A percentile compares a stretch with the other conserved stretches of the same genome.
Conservation (phyloP, 2,888 invertebrate genomes). For the Dromius quadrimaculatus region DNA sequence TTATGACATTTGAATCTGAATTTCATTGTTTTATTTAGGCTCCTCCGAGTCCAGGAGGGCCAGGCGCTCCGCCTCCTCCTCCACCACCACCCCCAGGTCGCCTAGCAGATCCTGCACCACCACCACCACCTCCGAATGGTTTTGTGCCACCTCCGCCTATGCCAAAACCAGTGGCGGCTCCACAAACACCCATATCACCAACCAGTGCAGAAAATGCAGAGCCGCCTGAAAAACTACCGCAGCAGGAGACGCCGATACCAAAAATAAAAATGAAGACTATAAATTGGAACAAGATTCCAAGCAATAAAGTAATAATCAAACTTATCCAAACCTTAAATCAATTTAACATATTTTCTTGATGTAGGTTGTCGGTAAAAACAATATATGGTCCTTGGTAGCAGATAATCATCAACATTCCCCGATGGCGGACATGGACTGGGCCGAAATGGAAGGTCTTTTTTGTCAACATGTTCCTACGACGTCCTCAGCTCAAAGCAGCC, state of each 20-base stretch:
- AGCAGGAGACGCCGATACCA: constrained; percentile 93
- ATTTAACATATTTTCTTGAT: constrained; percentile 54
- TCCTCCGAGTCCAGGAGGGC: constrained; percentile 62
- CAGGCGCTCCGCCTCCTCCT: constrained; percentile 63
- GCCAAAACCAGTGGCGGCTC: constrained; percentile 65
- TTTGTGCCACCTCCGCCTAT: constrained; percentile 67
- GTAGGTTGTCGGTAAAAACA: constrained; percentile 88
- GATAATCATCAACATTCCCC: constrained; percentile 86
- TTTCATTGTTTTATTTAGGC: neutral
- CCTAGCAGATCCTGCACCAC: constrained; percentile 57
- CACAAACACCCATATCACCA: constrained; percentile 60
- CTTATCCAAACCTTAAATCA: constrained; percentile 8
- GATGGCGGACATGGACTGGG: constrained; percentile 90
- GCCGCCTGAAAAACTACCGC: constrained; percentile 76
- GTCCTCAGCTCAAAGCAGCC: constrained; percentile 68
- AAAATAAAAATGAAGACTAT: constrained; percentile 97
- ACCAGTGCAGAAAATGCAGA: constrained; percentile 57
- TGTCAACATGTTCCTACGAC: constrained; percentile 81
- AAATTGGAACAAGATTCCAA: constrained; percentile 97
- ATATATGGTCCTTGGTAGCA: constrained; percentile 94
- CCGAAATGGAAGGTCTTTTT: constrained; percentile 93
- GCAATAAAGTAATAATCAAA: constrained; percentile 75
- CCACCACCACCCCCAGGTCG: constrained; percentile 65
- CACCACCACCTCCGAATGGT: constrained; percentile 60
- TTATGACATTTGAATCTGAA: neutral